These are phyloP conservation scores for Parnassius glacialis DNA, from an alignment of 2,888 invertebrate species.

Conservation along the genomic window DNA sequence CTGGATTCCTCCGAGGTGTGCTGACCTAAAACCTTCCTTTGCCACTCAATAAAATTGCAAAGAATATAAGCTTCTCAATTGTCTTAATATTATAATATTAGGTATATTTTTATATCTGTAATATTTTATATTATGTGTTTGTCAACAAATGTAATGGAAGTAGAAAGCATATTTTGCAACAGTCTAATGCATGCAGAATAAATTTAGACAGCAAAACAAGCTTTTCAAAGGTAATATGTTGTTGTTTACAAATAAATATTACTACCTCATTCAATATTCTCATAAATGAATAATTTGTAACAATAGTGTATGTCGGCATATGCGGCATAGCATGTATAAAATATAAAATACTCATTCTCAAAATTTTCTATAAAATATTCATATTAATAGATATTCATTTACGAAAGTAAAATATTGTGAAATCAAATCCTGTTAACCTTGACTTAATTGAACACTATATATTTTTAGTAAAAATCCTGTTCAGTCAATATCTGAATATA, in stretches of 20 bases:
- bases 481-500: conserved; percentile 14
- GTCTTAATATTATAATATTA: no score
- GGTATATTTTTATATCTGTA: not conserved
- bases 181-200: not conserved
- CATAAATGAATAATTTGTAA: no score
- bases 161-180: conserved; percentile 1
- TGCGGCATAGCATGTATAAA: no score
- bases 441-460: conserved; percentile 37
- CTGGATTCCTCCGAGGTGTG: no score
- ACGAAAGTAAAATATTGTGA: conserved; percentile 36
- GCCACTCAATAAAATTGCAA: no score
- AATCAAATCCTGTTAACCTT: conserved; percentile 57
- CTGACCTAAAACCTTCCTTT: no score
- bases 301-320: no score
- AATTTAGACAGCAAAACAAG: not conserved
- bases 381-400: conserved; percentile 5
- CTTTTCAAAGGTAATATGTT: not conserved
- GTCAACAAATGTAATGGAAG: conserved; percentile 1
- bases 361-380: no score
- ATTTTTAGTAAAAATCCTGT: conserved; percentile 26
- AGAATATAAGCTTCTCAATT: no score
- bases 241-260: conserved; percentile 8
- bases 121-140: not conserved
- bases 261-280: no score
- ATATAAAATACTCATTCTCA: no score